Base-by-base conservation (phyloP, 2,113 vertebrate genomes). In the Campylomormyrus tamandua region DNA sequence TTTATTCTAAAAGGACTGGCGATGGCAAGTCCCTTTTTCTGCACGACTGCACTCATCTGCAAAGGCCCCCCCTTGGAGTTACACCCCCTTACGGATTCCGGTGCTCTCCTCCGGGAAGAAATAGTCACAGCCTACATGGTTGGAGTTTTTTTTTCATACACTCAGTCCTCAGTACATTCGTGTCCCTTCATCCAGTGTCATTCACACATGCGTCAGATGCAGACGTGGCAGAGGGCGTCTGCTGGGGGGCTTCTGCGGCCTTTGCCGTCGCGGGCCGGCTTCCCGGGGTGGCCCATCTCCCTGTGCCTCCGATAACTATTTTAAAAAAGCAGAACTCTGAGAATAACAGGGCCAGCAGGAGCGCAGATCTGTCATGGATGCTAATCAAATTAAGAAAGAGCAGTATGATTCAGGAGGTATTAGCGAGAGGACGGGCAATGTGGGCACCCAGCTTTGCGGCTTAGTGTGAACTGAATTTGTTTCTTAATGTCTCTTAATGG, bases 111-210 rank as follows among this genome's bases (percentile, higher is more conserved):
- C 35, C 1, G 19, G 5, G 11, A 15, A 50, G 31, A n/a, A 48
- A 85, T 15, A 24, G 39, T 62, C 52, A 88, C 87, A 84, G 89
- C 46, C 52, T 58, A 35, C 42, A 45, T 45, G n/a, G n/a, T 10
- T 42, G 31, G 31, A 53, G 70, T 27, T 89, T 90, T 50, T 87
- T 27, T 58, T 88, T 48, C n/a, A 84, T 56, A 88, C 2, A 24
- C 74, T 74, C 31, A 31, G n/a, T 48, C 50, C 24, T 89, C 85
- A 90, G 58, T 90, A 92, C 90, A 93, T 91, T 92, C 90, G 92
- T 89, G 62, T 83, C 45, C 89, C 77, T 90, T 85, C 88, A 90
- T 90, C 87, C 91, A 93, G 90, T 93, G 87, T 66, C 89, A 85
- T 90, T 56, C 42, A 87, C 89, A 89, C 89, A 52, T 58, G 90